Conservation (phyloP, 2,888 invertebrate genomes). For the Bembecia ichneumoniformis region DNA sequence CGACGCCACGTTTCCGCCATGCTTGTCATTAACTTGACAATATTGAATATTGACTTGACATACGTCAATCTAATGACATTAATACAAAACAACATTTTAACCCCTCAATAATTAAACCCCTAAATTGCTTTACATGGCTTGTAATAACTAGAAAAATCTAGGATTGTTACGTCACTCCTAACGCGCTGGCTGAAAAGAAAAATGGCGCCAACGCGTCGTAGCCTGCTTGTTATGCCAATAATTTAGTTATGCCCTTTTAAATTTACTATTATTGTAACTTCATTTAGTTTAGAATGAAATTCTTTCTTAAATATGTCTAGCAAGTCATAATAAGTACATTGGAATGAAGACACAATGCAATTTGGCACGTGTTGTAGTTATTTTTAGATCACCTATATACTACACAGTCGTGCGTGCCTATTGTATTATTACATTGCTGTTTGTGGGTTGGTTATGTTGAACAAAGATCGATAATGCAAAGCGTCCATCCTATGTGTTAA, state of each 20-base stretch:
- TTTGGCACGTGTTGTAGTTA: constrained; percentile 56
- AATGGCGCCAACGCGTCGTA: constrained; percentile 64
- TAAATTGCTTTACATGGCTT: too few relatives aligned
- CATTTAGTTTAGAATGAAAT: too few relatives aligned
- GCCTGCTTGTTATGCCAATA: constrained; percentile 12
- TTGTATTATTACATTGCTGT: not conserved
- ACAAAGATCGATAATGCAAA: constrained; percentile 27
- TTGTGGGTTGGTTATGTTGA: not conserved
- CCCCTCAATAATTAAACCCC: constrained; percentile 5
- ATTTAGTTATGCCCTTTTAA: too few relatives aligned
- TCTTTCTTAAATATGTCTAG: too few relatives aligned
- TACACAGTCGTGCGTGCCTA: constrained; percentile 16
- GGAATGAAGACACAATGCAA: constrained; percentile 1
- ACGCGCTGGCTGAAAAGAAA: constrained; percentile 52
- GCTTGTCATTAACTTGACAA: constrained; percentile 40
- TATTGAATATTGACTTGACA: constrained; percentile 58
- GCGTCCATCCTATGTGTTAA: not conserved
- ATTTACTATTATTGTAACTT: too few relatives aligned
- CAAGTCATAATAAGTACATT: too few relatives aligned
- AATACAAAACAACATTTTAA: constrained; percentile 57
- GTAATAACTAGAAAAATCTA: constrained; percentile 21
- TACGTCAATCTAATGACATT: constrained; percentile 68
- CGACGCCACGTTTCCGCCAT: constrained; percentile 73
- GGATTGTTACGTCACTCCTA: constrained; percentile 60
- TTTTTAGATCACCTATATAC: constrained; percentile 47